Percentiles rank a stretch among this genome's conserved stretches.
These are phyloP conservation scores for Haliclona indistincta DNA, from an alignment of 37 sponge, comb jelly and placozoan species.

Conservation along the genomic window DNA sequence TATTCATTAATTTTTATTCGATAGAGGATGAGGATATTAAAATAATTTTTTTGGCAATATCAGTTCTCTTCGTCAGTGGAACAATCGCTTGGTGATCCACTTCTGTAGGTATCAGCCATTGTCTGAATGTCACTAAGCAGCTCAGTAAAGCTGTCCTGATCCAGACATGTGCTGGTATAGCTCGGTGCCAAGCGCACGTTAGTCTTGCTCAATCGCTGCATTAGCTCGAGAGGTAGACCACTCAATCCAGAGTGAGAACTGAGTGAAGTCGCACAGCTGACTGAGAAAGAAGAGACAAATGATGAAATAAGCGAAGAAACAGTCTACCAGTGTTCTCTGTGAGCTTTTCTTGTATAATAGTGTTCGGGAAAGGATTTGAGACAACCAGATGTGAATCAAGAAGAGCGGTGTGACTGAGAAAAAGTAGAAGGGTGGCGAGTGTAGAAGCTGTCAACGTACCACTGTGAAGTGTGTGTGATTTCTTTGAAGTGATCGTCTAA, in stretches of 20 bases:
- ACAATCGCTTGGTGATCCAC: slow-evolving; percentile 3
- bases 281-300: slow-evolving; percentile 20
- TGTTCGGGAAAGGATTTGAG: too few relatives aligned
- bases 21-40: not conserved
- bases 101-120: slow-evolving; percentile 42
- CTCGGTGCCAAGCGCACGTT: slow-evolving; percentile 10
- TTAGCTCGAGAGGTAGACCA: slow-evolving; percentile 13
- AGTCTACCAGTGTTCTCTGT: too few relatives aligned
- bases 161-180: slow-evolving; percentile 44
- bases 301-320: not conserved
- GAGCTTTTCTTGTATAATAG: too few relatives aligned
- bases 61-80: slow-evolving; percentile 17
- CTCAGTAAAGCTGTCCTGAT: slow-evolving; percentile 32
- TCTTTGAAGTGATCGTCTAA: too few relatives aligned
- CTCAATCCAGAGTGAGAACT: slow-evolving; percentile 20
- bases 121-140: slow-evolving; percentile 12
- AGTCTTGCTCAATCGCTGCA: not conserved
- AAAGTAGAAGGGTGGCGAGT: too few relatives aligned
- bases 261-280: slow-evolving; percentile 38
- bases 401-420: too few relatives aligned
- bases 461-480: too few relatives aligned
- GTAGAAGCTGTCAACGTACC: too few relatives aligned
- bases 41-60: not conserved
- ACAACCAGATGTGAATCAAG: too few relatives aligned
- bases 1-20: not conserved